phyloP scores from a whole-genome alignment of 2,113 vertebrate species.

The Heterochromis multidens region DNA sequence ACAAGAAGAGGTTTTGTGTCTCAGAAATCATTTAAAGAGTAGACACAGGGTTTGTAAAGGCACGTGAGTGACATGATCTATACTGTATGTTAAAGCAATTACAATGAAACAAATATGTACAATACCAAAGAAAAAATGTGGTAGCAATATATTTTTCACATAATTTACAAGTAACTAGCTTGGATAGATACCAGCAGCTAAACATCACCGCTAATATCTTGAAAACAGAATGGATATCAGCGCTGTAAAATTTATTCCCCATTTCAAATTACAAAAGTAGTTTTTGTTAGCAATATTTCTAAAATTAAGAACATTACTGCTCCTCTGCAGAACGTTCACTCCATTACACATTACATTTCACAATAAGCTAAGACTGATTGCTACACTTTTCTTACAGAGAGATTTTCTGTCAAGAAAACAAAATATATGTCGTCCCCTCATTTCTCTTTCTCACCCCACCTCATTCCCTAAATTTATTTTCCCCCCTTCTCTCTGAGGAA shows the following conservation, averaged over 20 bases:
- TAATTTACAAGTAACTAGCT: constrained; percentile 61
- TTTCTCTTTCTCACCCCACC: background rate
- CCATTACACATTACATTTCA: background rate
- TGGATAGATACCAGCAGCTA: constrained; percentile 28
- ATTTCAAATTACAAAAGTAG: constrained; percentile 9
- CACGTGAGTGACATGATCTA: constrained; percentile 30
- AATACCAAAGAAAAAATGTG: constrained; percentile 51
- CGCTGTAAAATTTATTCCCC: background rate
- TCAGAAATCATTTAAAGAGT: constrained; percentile 41
- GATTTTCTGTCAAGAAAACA: background rate
- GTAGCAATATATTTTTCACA: constrained; percentile 44
- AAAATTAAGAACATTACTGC: constrained; percentile 5
- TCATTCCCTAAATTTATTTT: background rate
- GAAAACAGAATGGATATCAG: background rate
- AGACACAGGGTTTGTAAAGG: constrained; percentile 13
- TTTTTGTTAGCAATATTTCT: constrained; percentile 16
- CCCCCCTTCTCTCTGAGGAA: constrained; percentile 15
- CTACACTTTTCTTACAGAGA: background rate
- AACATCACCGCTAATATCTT: background rate
- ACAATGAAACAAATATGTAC: constrained; percentile 64
- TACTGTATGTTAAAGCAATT: constrained; percentile 27
- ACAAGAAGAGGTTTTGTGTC: constrained; percentile 17
- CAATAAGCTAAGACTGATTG: constrained; percentile 17
- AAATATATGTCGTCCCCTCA: background rate
- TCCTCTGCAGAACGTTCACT: background rate